Percentiles rank a stretch among this genome's conserved stretches.
Evolutionary conservation across 2,113 vertebrate genomes (phyloP).

Genomic region (Gymnocephalus cernua): DNA sequence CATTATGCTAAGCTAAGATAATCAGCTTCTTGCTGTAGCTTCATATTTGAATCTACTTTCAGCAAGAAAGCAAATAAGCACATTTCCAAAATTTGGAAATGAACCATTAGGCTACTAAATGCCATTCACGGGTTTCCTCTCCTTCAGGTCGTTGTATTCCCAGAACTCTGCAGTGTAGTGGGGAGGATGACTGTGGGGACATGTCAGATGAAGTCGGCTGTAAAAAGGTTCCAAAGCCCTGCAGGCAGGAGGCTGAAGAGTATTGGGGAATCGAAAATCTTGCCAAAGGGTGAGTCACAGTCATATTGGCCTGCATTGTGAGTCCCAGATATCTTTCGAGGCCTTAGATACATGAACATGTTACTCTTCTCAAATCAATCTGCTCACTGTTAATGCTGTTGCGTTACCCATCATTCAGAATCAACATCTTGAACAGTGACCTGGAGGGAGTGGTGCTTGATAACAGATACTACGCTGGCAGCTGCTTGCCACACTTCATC

Average conservation of each 20-base stretch:
- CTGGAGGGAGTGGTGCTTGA: slow-evolving; percentile 93
- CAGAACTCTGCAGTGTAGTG: slow-evolving; percentile 90
- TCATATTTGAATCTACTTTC: background rate
- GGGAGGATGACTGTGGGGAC: slow-evolving; percentile 95
- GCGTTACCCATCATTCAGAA: slow-evolving; percentile 74
- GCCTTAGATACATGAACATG: background rate
- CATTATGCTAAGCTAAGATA: slow-evolving; percentile 3
- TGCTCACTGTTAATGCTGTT: background rate
- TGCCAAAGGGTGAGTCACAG: slow-evolving; percentile 89
- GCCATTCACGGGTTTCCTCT: background rate
- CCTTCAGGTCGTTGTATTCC: slow-evolving; percentile 89
- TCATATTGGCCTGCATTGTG: background rate
- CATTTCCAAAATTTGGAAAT: background rate
- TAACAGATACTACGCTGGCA: slow-evolving; percentile 92
- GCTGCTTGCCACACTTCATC: slow-evolving; percentile 90
- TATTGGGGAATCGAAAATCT: slow-evolving; percentile 93
- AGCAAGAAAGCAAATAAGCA: background rate
- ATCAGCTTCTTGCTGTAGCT: background rate
- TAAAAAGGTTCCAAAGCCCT: slow-evolving; percentile 82
- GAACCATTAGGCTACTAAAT: background rate
- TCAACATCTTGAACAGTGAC: slow-evolving; percentile 90
- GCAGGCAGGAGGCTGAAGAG: slow-evolving; percentile 87
- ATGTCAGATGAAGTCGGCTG: slow-evolving; percentile 91
- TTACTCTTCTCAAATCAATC: slow-evolving; percentile 1
- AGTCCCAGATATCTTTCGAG: background rate